Evolutionary conservation across 2,113 vertebrate species (phyloP).

Genomic region (Gobiocypris rarus): DNA sequence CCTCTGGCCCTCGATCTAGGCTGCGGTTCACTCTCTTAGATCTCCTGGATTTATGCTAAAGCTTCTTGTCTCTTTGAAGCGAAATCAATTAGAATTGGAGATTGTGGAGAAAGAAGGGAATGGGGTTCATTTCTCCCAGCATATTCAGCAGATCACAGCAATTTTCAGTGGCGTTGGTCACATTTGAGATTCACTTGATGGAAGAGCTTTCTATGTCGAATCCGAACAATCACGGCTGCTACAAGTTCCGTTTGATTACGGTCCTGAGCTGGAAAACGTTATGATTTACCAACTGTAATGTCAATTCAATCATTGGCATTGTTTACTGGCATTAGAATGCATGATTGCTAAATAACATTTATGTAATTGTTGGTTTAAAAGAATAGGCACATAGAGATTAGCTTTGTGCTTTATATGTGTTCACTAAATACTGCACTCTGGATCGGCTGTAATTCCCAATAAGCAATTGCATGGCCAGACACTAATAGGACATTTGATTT

Average conservation of each 20-base stretch:
- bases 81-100: slow-evolving; percentile 30
- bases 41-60: slow-evolving; percentile 21
- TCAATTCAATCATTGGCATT: slow-evolving; percentile 11
- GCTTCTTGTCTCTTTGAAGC: slow-evolving; percentile 25
- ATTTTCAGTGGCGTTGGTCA: slow-evolving; percentile 46
- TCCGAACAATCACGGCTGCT: slow-evolving; percentile 18
- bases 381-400: not conserved
- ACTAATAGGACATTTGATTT: slow-evolving; percentile 30
- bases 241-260: slow-evolving; percentile 4
- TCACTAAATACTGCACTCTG: slow-evolving; percentile 34
- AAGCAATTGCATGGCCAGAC: slow-evolving; percentile 52
- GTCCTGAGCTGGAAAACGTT: slow-evolving; percentile 15
- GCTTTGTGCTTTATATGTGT: slow-evolving; percentile 24
- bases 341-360: slow-evolving; percentile 7
- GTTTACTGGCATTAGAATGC: not conserved
- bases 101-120: slow-evolving; percentile 25
- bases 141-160: slow-evolving; percentile 64
- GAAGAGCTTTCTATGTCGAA: slow-evolving; percentile 32
- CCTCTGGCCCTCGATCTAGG: not conserved
- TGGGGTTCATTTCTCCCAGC: slow-evolving; percentile 29
- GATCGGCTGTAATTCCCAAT: slow-evolving; percentile 60
- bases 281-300: slow-evolving; percentile 14
- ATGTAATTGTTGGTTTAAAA: slow-evolving; percentile 15
- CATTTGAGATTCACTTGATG: slow-evolving; percentile 23
- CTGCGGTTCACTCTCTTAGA: not conserved